Base-by-base conservation (phyloP, 2,888 invertebrate genomes). In the Chromoteleia sp. region DNA sequence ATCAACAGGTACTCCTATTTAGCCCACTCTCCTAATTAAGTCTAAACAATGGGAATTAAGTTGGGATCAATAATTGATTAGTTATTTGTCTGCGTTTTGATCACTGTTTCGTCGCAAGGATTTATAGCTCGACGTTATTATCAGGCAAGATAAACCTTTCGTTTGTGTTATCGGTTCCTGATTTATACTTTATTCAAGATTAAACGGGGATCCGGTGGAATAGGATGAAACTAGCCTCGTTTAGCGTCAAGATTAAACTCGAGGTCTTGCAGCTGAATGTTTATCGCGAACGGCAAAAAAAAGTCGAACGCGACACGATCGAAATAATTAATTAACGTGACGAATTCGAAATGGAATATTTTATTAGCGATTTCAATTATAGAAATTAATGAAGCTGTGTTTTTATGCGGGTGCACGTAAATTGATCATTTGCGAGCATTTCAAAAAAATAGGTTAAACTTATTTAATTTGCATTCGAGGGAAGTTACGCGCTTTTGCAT, bases 391-490 rank as follows among this genome's bases (percentile, higher is more conserved):
- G 19, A 14, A 19, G 19, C 36, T n/a, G n/a, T 29, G 8, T 1
- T 8, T 50, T 59, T 25, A 17, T 10, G 4, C 21, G 41, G 8
- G 8, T 29, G 8, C 25, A 25, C 29, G 45, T 61, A 15, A 48
- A 63, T 48, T 63, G 48, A 63, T 48, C 7, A 63, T 63, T 63
- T 29, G 43, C 17, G 30, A 30, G 19, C n/a, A 10, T 48, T 39
- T 50, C 17, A 41, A 54, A 68, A 48, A 68, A 56, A 54, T 56
- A 43, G 68, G 54, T 54, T 43, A 56, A 68, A 68, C 54, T 68
- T 45, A 45, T 45, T 70, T 70, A 56, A 70, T 70, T 70, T 58
- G 58, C 70, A 58, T 58, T 56, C 21, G 15, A 45, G 70, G 10
- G 36, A 58, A 58, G 68, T 45, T 54, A 21, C 33, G 48, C 30